A percentile compares a stretch with the other conserved stretches of the same genome.
Conservation (phyloP, 2,113 vertebrate genomes). For the Aythya baeri region DNA sequence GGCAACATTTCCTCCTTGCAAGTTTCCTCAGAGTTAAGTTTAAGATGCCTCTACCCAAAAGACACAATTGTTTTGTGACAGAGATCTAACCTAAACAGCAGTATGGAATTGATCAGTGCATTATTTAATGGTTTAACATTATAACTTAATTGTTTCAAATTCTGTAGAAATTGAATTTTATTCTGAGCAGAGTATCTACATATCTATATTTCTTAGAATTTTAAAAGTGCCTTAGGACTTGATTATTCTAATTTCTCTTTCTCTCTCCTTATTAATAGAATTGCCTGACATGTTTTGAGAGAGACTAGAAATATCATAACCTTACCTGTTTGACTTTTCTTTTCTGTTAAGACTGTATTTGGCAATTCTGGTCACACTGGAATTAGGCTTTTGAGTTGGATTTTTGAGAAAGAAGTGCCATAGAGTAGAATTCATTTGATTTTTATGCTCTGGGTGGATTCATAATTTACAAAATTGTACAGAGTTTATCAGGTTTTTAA, state of each 20-base stretch:
- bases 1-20: neutral
- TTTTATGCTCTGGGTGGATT: neutral
- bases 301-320: neutral
- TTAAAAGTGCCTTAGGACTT: neutral
- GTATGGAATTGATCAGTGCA: neutral
- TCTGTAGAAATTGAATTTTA: neutral
- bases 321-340: neutral
- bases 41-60: neutral
- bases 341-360: neutral
- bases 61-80: neutral
- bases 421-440: neutral
- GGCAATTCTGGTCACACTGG: neutral
- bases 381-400: neutral
- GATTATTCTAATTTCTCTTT: neutral
- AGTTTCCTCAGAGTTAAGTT: neutral
- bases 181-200: neutral
- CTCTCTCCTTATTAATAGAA: neutral
- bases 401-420: neutral
- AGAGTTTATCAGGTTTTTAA: neutral
- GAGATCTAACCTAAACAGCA: neutral
- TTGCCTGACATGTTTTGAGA: conserved; percentile 15
- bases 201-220: neutral
- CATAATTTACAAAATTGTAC: neutral
- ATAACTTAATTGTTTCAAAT: neutral
- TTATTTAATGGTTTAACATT: neutral